Evolutionary conservation across 2,888 invertebrate species (phyloP).

Genomic region (Ichneumoninae sp.): DNA sequence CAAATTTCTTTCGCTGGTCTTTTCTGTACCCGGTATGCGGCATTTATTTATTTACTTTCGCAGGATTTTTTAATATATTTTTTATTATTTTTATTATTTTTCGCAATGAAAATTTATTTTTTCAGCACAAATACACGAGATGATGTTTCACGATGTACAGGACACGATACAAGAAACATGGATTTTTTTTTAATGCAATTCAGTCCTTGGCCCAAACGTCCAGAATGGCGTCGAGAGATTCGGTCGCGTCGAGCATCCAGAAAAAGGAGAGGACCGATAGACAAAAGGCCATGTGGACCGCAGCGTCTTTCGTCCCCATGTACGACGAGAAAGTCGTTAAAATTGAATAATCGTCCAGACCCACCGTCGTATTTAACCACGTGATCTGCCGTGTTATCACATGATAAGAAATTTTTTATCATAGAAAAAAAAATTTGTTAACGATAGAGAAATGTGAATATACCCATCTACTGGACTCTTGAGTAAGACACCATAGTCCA

Average conservation of each 20-base stretch:
- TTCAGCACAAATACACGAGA: conserved; percentile 3
- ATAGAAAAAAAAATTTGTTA: not conserved
- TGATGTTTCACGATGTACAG: conserved; percentile 10
- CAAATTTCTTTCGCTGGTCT: conserved; percentile 33
- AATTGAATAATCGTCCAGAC: conserved; percentile 73
- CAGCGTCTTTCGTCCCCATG: conserved; percentile 76
- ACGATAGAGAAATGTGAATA: conserved; percentile 19
- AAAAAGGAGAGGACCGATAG: conserved; percentile 80
- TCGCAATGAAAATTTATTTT: conserved; percentile 24
- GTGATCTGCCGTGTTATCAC: conserved; percentile 68
- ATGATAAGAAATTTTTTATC: not conserved
- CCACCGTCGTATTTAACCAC: conserved; percentile 75
- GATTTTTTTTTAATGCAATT: conserved; percentile 43
- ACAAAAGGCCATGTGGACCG: conserved; percentile 77
- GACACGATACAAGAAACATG: conserved; percentile 3
- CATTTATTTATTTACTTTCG: not conserved
- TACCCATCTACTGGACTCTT: conserved; percentile 81
- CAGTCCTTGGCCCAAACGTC: conserved; percentile 80
- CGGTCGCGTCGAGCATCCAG: conserved; percentile 84
- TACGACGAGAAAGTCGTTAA: conserved; percentile 75
- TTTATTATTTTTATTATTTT: not conserved
- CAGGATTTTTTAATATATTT: not conserved
- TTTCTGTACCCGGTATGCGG: not conserved
- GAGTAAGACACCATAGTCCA: conserved; percentile 77
- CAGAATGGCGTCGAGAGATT: conserved; percentile 80